phyloP scores from a whole-genome alignment of 2,113 vertebrate species.

The Piaya cayana region DNA sequence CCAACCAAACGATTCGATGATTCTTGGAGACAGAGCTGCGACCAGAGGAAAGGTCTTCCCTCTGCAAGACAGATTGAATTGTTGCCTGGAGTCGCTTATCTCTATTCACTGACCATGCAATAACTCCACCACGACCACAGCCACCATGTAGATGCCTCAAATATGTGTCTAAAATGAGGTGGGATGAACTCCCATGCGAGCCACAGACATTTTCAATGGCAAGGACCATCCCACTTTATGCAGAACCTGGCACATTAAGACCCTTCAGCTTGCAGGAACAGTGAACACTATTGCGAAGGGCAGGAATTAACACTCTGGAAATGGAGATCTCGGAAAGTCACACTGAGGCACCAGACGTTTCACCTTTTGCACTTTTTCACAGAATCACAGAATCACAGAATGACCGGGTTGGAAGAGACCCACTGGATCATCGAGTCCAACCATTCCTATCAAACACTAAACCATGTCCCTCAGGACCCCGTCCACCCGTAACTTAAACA shows the following conservation, averaged over 20 bases:
- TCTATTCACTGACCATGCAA: background rate
- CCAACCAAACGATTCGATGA: too few relatives aligned
- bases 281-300: background rate
- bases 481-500: too few relatives aligned
- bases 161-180: background rate
- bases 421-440: too few relatives aligned
- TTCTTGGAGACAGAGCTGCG: background rate
- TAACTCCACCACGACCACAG: background rate
- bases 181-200: background rate
- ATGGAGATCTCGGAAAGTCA: background rate
- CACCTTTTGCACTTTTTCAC: background rate
- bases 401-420: too few relatives aligned
- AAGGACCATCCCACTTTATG: background rate
- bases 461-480: too few relatives aligned
- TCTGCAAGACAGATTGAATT: background rate
- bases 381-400: too few relatives aligned
- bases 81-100: background rate
- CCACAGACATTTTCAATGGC: background rate
- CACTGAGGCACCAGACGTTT: background rate
- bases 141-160: background rate
- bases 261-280: background rate
- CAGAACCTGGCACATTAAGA: background rate
- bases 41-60: background rate
- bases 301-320: background rate
- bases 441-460: too few relatives aligned